Evolutionary conservation across 92 coral and sea anemone genomes (phyloP), one percentile per base, ranked within the genome.

Genomic region (Epizoanthus illoricatus): DNA sequence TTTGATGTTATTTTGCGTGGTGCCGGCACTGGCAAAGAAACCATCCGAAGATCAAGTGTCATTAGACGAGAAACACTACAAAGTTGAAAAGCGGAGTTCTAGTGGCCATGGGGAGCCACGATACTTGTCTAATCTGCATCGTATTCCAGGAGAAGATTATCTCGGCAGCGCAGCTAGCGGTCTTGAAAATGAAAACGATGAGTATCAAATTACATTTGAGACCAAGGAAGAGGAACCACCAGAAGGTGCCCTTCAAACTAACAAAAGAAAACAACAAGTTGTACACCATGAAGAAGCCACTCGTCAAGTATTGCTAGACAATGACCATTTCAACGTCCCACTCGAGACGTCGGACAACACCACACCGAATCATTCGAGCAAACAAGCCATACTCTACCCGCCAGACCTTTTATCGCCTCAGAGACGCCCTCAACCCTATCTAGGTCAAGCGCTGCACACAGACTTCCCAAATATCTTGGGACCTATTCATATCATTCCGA

Each of bases 151-250:
- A 0, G 62, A 3, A 3, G 28, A 49, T 23, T 4, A 56, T 5
- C 19, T 9, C 5, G 39, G 4, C 17, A 28, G 43, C 33, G n/a
- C 23, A 8, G 80, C 65, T 24, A 17, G 65, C 43, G 52, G 63
- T 16, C 43, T 23, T 28, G 54, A 23, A 24, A 28, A 56, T 55
- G 66, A 74, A 23, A 4, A 74, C 15, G 66, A 74, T 36, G 80
- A 74, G 7, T 74, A 54, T 28, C 66, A 74, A 33, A 74, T 74
- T 11, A 33, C 66, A 18, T 56, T 74, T 13, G 80, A 74, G 10
- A 56, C 65, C n/a, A 74, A 74, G n/a, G 11, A 56, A 11, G 20
- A 17, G 64, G 65, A 57, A 7, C 4, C 28, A 0, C 28, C 54
- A 28, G 65, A 54, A 23, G 12, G 10, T 52, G 3, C 56, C 56